Percentiles rank a stretch among this genome's conserved stretches.
Conservation (phyloP, 2,797 vertebrate genomes). For the Girardinus metallicus region DNA sequence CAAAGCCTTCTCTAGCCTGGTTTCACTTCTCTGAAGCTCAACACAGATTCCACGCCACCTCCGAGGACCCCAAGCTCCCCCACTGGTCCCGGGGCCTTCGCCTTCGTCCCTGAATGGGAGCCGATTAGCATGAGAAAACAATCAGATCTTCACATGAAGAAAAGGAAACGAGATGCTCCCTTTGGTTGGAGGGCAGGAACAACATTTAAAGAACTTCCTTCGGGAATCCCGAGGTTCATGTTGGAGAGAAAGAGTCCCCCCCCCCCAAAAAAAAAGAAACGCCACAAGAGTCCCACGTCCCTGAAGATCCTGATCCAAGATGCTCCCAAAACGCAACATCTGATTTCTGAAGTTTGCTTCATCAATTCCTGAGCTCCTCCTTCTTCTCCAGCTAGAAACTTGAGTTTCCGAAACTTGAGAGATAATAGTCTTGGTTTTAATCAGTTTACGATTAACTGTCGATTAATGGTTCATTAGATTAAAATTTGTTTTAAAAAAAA, state of each 20-base stretch:
- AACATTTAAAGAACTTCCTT: conserved; percentile 70
- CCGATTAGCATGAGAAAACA: conserved; percentile 79
- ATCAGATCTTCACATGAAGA: conserved; percentile 66
- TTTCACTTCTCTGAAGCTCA: conserved; percentile 72
- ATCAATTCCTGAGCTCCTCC: background rate
- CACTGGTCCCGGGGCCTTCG: background rate
- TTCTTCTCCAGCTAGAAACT: background rate
- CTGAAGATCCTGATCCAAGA: background rate
- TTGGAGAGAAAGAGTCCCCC: background rate
- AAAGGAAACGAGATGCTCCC: conserved; percentile 60
- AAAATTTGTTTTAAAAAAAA: too few relatives aligned
- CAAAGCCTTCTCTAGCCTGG: conserved; percentile 76
- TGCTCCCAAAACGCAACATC: background rate
- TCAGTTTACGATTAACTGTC: too few relatives aligned
- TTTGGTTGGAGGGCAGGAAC: conserved; percentile 51
- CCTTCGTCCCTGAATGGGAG: conserved; percentile 6
- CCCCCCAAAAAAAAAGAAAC: too few relatives aligned
- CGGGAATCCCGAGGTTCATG: conserved; percentile 53
- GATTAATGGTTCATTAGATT: too few relatives aligned
- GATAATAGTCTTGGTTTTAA: too few relatives aligned
- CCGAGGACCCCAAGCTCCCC: conserved; percentile 41
- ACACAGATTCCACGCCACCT: conserved; percentile 73
- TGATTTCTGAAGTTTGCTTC: background rate
- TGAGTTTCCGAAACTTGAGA: background rate
- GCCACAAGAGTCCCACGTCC: background rate